Percentiles rank a stretch among this genome's conserved stretches.
phyloP scores from a whole-genome alignment of 2,797 vertebrate species.

The Lepilemur septentrionalis region DNA sequence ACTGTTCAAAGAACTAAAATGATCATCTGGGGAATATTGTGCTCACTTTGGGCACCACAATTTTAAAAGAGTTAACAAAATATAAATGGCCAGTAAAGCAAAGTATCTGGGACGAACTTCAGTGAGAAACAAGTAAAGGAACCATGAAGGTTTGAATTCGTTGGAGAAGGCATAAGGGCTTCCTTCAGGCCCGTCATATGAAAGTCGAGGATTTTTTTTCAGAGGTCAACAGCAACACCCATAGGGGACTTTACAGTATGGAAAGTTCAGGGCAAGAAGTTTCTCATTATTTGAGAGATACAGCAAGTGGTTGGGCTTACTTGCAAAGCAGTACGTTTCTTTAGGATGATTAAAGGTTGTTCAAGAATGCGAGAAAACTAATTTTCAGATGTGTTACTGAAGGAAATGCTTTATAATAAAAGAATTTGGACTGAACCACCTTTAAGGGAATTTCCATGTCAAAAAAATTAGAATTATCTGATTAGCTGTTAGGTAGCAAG shows the following conservation, averaged over 20 bases:
- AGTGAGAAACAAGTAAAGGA: background rate
- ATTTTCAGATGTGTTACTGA: background rate
- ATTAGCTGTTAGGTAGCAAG: background rate
- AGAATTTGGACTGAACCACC: background rate
- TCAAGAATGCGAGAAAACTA: background rate
- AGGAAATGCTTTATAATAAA: background rate
- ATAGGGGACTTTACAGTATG: background rate
- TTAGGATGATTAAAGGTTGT: background rate
- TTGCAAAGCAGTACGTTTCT: background rate
- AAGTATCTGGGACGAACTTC: background rate
- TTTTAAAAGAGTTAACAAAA: slow-evolving; percentile 2
- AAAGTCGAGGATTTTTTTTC: background rate
- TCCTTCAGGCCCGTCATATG: background rate
- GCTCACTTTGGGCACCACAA: background rate
- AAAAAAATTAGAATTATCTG: background rate
- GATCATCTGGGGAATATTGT: background rate
- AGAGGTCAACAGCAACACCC: background rate
- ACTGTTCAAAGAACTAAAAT: background rate
- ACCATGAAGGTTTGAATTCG: background rate
- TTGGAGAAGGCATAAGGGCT: background rate
- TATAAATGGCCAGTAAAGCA: background rate
- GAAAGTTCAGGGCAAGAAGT: background rate
- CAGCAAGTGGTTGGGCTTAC: background rate
- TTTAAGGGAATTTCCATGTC: background rate
- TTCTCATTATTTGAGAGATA: background rate